Evolutionary conservation across 2,888 invertebrate species (phyloP).

Genomic region (Gisinianus flammeolus): DNA sequence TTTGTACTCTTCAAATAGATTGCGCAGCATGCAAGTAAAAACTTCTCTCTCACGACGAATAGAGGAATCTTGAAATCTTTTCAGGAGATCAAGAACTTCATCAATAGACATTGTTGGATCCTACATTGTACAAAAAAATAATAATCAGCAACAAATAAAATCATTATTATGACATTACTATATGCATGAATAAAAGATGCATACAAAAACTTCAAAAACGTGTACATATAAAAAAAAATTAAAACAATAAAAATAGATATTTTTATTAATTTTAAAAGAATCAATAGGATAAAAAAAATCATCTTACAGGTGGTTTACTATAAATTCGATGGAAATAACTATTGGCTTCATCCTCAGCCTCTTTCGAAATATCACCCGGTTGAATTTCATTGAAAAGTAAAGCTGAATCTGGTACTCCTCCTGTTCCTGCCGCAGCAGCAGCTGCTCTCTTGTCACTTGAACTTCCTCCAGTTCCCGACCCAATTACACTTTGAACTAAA

Average conservation of each 20-base stretch:
- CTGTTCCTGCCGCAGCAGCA: background rate
- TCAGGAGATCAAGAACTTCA: slow-evolving; percentile 94
- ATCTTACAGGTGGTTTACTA: slow-evolving; percentile 81
- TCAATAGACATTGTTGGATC: slow-evolving; percentile 92
- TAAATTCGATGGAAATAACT: slow-evolving; percentile 98
- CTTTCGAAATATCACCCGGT: slow-evolving; percentile 70
- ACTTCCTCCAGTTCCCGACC: background rate
- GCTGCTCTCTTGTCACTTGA: background rate
- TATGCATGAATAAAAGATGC: background rate
- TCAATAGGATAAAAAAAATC: background rate
- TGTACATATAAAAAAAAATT: background rate
- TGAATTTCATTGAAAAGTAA: slow-evolving; percentile 53
- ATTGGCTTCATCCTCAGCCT: slow-evolving; percentile 98
- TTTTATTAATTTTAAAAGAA: background rate
- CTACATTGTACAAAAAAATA: slow-evolving; percentile 41
- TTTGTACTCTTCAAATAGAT: slow-evolving; percentile 97
- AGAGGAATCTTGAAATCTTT: slow-evolving; percentile 90
- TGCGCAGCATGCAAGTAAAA: slow-evolving; percentile 94
- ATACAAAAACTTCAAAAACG: background rate
- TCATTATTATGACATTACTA: background rate
- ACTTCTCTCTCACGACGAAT: slow-evolving; percentile 84
- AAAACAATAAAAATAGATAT: background rate
- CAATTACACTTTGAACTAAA: slow-evolving; percentile 9
- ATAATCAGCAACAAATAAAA: too few species aligned
- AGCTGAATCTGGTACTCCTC: slow-evolving; percentile 48